Conservation (phyloP, 2,797 vertebrate species). For the Enteromius treurensis region DNA sequence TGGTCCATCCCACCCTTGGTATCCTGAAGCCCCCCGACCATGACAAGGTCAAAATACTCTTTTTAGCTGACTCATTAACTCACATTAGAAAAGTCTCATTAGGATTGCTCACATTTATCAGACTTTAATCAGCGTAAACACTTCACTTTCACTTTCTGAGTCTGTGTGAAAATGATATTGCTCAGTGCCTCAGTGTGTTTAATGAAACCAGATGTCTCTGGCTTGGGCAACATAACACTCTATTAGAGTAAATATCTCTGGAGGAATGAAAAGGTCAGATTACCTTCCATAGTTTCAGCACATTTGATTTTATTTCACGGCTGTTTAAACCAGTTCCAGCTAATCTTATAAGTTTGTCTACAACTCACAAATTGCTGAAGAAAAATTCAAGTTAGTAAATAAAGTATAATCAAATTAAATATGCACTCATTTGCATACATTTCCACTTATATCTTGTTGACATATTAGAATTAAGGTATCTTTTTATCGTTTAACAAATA, state of each 20-base stretch:
- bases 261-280: conserved; percentile 36
- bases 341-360: neutral
- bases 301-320: neutral
- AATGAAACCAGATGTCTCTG: conserved; percentile 38
- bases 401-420: neutral
- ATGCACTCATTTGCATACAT: neutral
- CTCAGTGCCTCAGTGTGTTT: conserved; percentile 32
- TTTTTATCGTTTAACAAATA: neutral
- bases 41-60: conserved; percentile 36
- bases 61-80: conserved; percentile 18
- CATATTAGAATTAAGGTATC: neutral
- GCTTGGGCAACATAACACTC: conserved; percentile 26
- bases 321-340: neutral
- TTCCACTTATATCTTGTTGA: neutral
- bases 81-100: neutral
- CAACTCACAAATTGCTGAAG: neutral
- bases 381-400: neutral
- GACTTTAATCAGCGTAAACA: conserved; percentile 33
- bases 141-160: conserved; percentile 10
- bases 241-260: conserved; percentile 19
- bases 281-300: neutral
- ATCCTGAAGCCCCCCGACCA: neutral
- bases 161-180: conserved; percentile 30
- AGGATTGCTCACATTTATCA: conserved; percentile 40
- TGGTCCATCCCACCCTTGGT: conserved; percentile 16